Evolutionary conservation across 2,888 invertebrate genomes (phyloP).

Genomic region (Pyrochroa serraticornis): DNA sequence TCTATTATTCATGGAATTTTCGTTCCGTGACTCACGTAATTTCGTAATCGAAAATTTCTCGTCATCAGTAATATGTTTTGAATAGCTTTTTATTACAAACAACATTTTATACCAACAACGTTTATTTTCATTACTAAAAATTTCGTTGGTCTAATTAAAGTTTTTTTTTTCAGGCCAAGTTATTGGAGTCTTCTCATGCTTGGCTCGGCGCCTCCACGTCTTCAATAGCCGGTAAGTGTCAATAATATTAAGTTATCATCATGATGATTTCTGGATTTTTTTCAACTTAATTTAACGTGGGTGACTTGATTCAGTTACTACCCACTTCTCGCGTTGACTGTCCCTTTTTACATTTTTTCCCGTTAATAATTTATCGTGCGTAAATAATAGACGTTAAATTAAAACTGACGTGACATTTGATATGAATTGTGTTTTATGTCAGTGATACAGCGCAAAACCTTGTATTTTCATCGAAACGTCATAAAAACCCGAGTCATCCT

Average conservation of each 20-base stretch:
- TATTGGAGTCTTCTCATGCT: slow-evolving; percentile 89
- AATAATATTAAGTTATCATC: slow-evolving; percentile 25
- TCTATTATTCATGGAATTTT: slow-evolving; percentile 8
- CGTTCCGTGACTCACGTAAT: slow-evolving; percentile 6
- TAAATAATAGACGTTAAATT: slow-evolving; percentile 24
- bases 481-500: slow-evolving; percentile 17
- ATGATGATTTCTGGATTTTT: background rate
- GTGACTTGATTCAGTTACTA: background rate
- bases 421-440: slow-evolving; percentile 16
- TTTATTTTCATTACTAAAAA: slow-evolving; percentile 3
- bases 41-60: slow-evolving; percentile 6
- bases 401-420: slow-evolving; percentile 21
- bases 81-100: background rate
- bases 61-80: background rate
- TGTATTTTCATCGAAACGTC: slow-evolving; percentile 18
- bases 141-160: background rate
- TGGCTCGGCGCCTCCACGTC: slow-evolving; percentile 92
- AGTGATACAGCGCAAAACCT: slow-evolving; percentile 6
- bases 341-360: slow-evolving; percentile 17
- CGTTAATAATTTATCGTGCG: slow-evolving; percentile 10
- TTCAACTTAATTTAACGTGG: slow-evolving; percentile 1
- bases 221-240: slow-evolving; percentile 86
- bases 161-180: slow-evolving; percentile 80
- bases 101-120: background rate
- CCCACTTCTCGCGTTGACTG: slow-evolving; percentile 10